Conservation (phyloP, 2,113 vertebrate species). For the Anas platyrhynchos region DNA sequence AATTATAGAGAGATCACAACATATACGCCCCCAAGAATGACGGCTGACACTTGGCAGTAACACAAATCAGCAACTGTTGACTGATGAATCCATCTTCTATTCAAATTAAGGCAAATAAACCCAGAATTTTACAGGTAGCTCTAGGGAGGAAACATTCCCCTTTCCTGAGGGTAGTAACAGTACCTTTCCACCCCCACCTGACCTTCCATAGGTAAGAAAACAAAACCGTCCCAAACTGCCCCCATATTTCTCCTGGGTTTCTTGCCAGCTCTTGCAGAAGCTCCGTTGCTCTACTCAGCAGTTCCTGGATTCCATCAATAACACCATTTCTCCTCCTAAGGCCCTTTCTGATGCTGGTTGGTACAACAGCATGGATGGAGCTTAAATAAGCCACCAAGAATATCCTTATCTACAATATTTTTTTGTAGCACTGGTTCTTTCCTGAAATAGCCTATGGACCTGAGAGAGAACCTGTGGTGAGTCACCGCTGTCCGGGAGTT, state of each 20-base stretch:
- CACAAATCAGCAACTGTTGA: background rate
- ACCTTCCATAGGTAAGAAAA: background rate
- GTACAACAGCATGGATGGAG: background rate
- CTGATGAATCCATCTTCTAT: background rate
- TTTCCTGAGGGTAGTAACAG: background rate
- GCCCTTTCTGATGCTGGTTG: background rate
- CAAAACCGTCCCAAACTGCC: background rate
- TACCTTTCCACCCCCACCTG: background rate
- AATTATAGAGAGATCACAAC: conserved; percentile 5
- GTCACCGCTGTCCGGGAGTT: background rate
- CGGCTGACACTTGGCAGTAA: conserved; percentile 11
- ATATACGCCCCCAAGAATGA: background rate
- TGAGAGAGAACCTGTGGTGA: background rate
- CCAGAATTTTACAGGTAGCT: background rate
- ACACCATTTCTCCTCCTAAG: background rate
- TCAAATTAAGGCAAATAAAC: conserved; percentile 9
- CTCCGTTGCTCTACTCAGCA: background rate
- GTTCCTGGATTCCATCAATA: background rate
- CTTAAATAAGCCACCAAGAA: background rate
- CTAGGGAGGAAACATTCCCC: background rate
- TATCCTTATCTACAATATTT: background rate
- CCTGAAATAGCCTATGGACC: background rate
- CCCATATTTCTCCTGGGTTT: background rate
- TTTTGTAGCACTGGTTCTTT: background rate
- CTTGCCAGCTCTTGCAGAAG: background rate